Conservation (phyloP, 1,140 invertebrate species). For the Magallana gigas region DNA sequence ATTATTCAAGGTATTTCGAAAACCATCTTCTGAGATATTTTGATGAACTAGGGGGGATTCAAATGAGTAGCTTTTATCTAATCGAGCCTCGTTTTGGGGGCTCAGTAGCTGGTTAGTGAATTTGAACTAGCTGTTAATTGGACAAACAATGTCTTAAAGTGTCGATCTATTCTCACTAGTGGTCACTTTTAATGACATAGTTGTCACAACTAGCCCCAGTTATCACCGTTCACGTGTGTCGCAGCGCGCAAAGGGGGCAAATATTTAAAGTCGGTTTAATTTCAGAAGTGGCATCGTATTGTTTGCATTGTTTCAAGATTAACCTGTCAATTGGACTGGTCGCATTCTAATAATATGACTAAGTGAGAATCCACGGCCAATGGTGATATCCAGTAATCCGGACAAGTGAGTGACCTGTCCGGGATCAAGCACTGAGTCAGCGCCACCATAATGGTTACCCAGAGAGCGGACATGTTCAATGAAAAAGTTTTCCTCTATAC, state of each 20-base stretch:
- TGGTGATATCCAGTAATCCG: background rate
- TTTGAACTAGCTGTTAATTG: conserved; percentile 28
- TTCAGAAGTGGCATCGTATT: conserved; percentile 35
- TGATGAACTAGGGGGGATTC: background rate
- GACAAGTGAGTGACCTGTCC: too few relatives aligned
- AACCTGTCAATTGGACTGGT: conserved; percentile 20
- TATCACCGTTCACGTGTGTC: conserved; percentile 12
- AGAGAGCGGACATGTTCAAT: background rate
- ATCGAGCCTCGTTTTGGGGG: background rate
- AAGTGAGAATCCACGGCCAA: background rate
- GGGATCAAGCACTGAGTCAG: background rate
- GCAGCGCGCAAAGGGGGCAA: conserved; percentile 10
- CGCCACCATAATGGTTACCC: background rate
- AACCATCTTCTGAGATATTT: background rate
- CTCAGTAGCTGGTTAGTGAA: conserved; percentile 1
- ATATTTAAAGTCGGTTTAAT: conserved; percentile 36
- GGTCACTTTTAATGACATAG: conserved; percentile 32
- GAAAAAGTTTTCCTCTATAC: too few relatives aligned
- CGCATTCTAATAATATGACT: conserved; percentile 12
- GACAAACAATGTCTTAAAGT: conserved; percentile 25
- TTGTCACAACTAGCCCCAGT: conserved; percentile 23
- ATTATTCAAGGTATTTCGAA: background rate
- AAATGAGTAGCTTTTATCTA: background rate
- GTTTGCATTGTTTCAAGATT: conserved; percentile 36
- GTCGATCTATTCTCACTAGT: conserved; percentile 30